Conservation (phyloP, 1,140 invertebrate genomes). For the Drosophila lacertosa region DNA sequence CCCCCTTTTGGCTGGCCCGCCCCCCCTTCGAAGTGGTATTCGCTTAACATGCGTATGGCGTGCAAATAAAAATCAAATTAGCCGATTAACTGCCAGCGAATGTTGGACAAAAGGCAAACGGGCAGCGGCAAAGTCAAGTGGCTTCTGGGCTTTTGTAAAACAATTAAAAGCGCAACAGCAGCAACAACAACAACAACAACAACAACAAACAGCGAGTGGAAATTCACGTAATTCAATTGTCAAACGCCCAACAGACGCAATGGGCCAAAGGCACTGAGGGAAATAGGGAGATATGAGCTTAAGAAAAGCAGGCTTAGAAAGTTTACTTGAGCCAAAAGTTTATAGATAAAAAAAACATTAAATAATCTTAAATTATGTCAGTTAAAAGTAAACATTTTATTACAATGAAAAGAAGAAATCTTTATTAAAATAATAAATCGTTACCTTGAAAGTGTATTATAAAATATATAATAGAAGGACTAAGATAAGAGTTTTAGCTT, state of each 20-base stretch:
- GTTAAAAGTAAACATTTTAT: too few species aligned
- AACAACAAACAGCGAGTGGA: slow-evolving; percentile 26
- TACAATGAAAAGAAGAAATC: too few species aligned
- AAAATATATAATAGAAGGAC: too few species aligned
- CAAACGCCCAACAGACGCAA: slow-evolving; percentile 31
- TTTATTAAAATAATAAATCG: too few species aligned
- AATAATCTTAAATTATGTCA: too few species aligned
- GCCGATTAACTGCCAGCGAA: slow-evolving; percentile 28
- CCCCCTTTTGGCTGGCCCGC: background rate
- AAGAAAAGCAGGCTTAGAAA: background rate
- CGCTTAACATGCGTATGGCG: slow-evolving; percentile 32
- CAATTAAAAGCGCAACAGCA: slow-evolving; percentile 17
- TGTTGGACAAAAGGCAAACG: slow-evolving; percentile 26
- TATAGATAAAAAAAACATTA: too few species aligned
- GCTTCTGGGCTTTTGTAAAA: slow-evolving; percentile 19
- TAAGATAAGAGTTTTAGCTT: too few species aligned
- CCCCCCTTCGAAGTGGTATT: background rate
- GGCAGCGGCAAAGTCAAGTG: slow-evolving; percentile 18
- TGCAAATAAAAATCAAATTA: slow-evolving; percentile 30
- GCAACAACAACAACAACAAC: slow-evolving; percentile 5
- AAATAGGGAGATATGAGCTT: background rate
- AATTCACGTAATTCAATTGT: slow-evolving; percentile 74
- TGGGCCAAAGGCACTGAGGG: background rate
- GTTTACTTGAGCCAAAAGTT: too few species aligned
- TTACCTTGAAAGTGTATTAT: too few species aligned